phyloP scores from a whole-genome alignment of 2,888 invertebrate species.

The Coecobrya sp. region DNA sequence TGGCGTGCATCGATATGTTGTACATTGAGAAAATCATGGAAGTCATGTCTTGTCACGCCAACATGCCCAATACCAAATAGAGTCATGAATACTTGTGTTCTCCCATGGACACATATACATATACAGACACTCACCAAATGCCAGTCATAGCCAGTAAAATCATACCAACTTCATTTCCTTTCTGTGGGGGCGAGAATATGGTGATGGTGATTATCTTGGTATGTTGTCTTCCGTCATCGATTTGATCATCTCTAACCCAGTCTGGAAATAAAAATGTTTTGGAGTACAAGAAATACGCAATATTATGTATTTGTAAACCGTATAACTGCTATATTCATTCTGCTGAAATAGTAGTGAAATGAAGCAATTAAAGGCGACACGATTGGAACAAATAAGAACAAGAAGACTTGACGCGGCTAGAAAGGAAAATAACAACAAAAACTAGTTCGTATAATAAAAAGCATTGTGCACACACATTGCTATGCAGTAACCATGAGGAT shows the following conservation, averaged over 20 bases:
- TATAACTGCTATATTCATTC: neutral
- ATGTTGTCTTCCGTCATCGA: neutral
- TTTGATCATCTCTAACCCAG: neutral
- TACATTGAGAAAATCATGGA: neutral
- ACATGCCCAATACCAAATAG: neutral
- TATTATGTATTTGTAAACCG: neutral
- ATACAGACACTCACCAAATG: neutral
- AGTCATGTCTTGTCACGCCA: neutral
- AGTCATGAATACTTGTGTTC: neutral
- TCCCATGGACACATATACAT: neutral
- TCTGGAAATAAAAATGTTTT: neutral
- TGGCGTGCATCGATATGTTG: neutral
- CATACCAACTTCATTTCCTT: neutral
- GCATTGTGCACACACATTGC: neutral
- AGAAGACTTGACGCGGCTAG: slow-evolving; percentile 8
- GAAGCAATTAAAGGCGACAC: slow-evolving; percentile 60
- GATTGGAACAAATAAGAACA: slow-evolving; percentile 53
- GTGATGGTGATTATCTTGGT: neutral
- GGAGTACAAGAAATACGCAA: neutral
- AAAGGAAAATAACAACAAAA: neutral
- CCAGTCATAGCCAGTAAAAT: neutral
- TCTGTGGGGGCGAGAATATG: too few species aligned
- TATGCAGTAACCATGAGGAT: neutral
- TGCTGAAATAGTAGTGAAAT: slow-evolving; percentile 38
- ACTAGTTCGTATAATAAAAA: neutral